Base-by-base conservation (phyloP, 2,888 invertebrate species). In the Habrosyne pyritoides region DNA sequence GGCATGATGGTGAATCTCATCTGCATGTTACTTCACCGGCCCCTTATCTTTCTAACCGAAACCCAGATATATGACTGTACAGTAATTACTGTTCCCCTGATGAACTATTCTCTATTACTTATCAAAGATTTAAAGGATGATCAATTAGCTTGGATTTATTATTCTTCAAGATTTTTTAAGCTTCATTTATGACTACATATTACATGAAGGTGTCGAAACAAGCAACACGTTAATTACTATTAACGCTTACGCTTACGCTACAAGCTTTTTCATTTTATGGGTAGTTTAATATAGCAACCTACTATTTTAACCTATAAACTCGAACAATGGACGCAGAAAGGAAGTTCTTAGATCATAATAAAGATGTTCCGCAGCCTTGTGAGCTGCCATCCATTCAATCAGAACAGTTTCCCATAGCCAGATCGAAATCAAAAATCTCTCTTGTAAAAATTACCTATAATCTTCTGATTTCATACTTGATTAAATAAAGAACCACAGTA, bases 351-450 rank as follows among this genome's bases (percentile, higher is more conserved):
- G 53, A 51, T 48, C 36, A 55, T 52, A 47, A 53, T 12, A 53
- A 46, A 58, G 61, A 69, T 61, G 68, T 68, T 70, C 70, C 65
- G 56, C 67, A 68, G 61, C 69, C 71, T 70, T 68, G 68, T 53
- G 59, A 59, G 49, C 58, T 57, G 51, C 49, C 22, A 53, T 14
- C 21, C 18, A 71, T 71, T 71, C 69, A 71, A 59, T 71, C 71
- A 71, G 66, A 71, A 69, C 66, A 59, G 53, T 49, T 53, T 64
- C 71, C 71, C 53, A 69, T 54, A 60, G 59, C 61, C 56, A 68
- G 70, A 71, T 71, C 61, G 24, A 47, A 63, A 71, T 71, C 68
- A 36, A 59, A n/a, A n/a, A n/a, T n/a, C 47, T 50, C 46, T 18
- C 33, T 47, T 47, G 46, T 53, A 47, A 22, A 62, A 69, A 65